phyloP scores from a whole-genome alignment of 2,888 invertebrate genomes.

The Cataglyphis albicans region DNA sequence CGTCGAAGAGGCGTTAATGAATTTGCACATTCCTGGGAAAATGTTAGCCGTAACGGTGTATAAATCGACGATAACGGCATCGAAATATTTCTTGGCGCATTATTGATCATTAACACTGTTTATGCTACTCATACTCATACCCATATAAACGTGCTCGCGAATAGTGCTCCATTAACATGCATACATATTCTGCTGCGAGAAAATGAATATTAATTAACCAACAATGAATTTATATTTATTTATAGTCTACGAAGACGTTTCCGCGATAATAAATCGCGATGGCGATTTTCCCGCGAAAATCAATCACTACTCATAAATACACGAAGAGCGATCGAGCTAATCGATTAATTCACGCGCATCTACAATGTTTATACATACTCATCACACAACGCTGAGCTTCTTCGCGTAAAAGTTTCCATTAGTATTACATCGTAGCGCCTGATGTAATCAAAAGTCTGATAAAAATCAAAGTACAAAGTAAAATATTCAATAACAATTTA shows the following conservation, averaged over 20 bases:
- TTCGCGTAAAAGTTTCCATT: constrained; percentile 14
- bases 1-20: constrained; percentile 13
- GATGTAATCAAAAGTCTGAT: neutral
- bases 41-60: constrained; percentile 34
- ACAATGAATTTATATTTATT: constrained; percentile 19
- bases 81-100: constrained; percentile 15
- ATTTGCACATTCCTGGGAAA: constrained; percentile 19
- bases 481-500: neutral
- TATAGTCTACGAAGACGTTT: constrained; percentile 1
- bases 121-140: neutral
- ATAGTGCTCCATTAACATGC: neutral
- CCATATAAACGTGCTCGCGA: too few relatives aligned
- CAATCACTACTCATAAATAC: constrained; percentile 17
- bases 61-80: constrained; percentile 36
- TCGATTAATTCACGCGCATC: constrained; percentile 33
- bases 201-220: constrained; percentile 37
- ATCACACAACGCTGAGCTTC: neutral
- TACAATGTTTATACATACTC: neutral
- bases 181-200: neutral
- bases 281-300: constrained; percentile 29
- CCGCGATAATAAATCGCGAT: constrained; percentile 32
- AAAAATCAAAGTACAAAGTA: neutral
- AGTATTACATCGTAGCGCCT: neutral
- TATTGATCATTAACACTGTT: constrained; percentile 28
- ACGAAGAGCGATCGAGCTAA: neutral